These are phyloP conservation scores for Sphenodon punctatus DNA, from an alignment of 2,797 vertebrate genomes.

Conservation along the genomic window DNA sequence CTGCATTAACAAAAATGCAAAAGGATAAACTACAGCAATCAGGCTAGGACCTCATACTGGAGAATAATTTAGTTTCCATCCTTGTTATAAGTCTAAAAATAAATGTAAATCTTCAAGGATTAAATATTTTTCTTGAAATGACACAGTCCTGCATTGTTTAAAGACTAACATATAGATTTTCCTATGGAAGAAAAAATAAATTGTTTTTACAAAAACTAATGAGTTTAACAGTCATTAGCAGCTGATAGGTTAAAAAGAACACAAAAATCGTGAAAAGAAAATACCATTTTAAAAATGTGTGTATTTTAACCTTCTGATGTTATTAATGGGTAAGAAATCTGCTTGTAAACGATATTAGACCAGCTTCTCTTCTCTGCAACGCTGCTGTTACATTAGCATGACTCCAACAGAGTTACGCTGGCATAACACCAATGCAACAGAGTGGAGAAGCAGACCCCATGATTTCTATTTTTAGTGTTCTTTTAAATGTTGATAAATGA, in stretches of 20 bases:
- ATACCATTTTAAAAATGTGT: background rate
- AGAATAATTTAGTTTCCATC: slow-evolving; percentile 18
- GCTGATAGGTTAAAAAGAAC: background rate
- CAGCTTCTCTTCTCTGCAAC: slow-evolving; percentile 24
- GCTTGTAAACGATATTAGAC: slow-evolving; percentile 19
- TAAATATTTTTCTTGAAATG: slow-evolving; percentile 48
- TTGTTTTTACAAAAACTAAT: background rate
- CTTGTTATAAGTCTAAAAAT: slow-evolving; percentile 36
- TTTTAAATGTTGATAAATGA: background rate
- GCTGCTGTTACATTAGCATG: accelerated
- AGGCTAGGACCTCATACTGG: background rate
- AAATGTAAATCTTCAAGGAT: slow-evolving; percentile 14
- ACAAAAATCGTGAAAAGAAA: slow-evolving; percentile 12
- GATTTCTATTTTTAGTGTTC: background rate
- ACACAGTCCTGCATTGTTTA: background rate
- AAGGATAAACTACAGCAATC: background rate
- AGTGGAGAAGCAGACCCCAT: background rate
- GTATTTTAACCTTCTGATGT: slow-evolving; percentile 40
- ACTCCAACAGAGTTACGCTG: background rate
- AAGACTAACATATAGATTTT: slow-evolving; percentile 10
- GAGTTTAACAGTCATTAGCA: background rate
- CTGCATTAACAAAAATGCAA: background rate
- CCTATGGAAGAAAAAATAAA: background rate
- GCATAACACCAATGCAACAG: background rate
- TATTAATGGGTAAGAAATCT: background rate